These are phyloP conservation scores for Cirrhinus mrigala DNA, from an alignment of 2,797 vertebrate species.

Conservation along the genomic window DNA sequence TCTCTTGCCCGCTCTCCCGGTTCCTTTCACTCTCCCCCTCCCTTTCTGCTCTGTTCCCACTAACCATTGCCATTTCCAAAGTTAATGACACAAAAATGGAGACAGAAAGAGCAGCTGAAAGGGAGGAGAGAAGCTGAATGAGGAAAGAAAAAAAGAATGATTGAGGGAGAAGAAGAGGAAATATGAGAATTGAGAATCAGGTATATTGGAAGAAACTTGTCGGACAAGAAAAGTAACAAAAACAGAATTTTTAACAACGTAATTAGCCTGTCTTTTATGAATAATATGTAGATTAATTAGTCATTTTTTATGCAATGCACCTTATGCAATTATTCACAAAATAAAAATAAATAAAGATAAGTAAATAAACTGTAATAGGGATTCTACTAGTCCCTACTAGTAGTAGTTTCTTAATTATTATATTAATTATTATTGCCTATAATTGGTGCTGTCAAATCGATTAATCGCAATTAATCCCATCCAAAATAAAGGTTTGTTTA, in stretches of 20 bases:
- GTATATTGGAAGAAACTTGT: not conserved
- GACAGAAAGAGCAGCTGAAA: slow-evolving; percentile 57
- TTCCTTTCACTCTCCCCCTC: slow-evolving; percentile 45
- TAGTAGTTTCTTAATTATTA: too few species aligned
- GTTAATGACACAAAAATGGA: slow-evolving; percentile 55
- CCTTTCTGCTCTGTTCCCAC: slow-evolving; percentile 56
- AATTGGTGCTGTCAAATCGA: too few species aligned
- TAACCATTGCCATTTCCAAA: slow-evolving; percentile 71
- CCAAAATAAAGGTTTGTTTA: too few species aligned
- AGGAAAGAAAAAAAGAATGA: slow-evolving; percentile 21
- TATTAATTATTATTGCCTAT: too few species aligned
- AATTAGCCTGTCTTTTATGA: not conserved
- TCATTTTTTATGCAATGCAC: not conserved
- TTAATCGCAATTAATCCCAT: too few species aligned
- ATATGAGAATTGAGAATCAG: slow-evolving; percentile 40
- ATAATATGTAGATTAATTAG: not conserved
- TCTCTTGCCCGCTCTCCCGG: slow-evolving; percentile 66
- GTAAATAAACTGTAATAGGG: too few species aligned
- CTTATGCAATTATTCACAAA: not conserved
- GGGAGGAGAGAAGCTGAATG: slow-evolving; percentile 54
- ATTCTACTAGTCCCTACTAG: too few species aligned
- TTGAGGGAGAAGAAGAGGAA: slow-evolving; percentile 38
- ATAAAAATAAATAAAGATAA: too few species aligned
- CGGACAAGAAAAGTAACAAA: not conserved
- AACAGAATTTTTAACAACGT: not conserved